Percentiles rank a stretch among this genome's conserved stretches.
These are phyloP conservation scores for Nesidiocoris tenuis DNA, from an alignment of 2,888 invertebrate species.

Conservation along the genomic window DNA sequence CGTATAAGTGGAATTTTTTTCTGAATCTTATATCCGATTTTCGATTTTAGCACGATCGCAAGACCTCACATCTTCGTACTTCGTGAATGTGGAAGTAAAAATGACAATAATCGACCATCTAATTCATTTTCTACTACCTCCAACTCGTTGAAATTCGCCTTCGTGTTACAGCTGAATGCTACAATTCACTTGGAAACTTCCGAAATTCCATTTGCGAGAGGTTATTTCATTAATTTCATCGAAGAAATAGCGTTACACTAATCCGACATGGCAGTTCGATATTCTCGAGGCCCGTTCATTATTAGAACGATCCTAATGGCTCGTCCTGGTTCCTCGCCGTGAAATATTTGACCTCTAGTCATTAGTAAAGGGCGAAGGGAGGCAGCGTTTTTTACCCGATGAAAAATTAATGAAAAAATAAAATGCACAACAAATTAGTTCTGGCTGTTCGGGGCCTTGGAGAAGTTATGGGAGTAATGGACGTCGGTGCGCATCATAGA, in stretches of 20 bases:
- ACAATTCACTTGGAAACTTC: too few relatives aligned
- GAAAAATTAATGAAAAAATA: slow-evolving; percentile 29
- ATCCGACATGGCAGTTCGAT: not conserved
- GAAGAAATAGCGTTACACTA: not conserved
- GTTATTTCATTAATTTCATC: too few relatives aligned
- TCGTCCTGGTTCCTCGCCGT: not conserved
- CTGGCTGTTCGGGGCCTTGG: not conserved
- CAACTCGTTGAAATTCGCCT: too few relatives aligned
- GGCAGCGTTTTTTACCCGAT: not conserved
- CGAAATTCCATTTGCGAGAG: too few relatives aligned
- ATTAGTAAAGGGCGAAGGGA: not conserved
- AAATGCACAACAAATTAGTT: slow-evolving; percentile 32
- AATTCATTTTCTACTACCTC: too few relatives aligned
- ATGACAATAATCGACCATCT: too few relatives aligned
- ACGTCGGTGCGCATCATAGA: not conserved
- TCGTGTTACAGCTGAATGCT: too few relatives aligned
- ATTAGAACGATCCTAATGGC: not conserved
- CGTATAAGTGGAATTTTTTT: too few relatives aligned
- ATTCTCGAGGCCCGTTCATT: not conserved
- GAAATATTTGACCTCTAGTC: not conserved
- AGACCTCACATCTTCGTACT: too few relatives aligned
- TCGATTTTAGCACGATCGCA: too few relatives aligned
- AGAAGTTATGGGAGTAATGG: not conserved
- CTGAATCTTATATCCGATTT: too few relatives aligned
- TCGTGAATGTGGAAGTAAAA: too few relatives aligned